Base-by-base conservation (phyloP, 1,140 invertebrate species). In the Melanaphis sacchari region DNA sequence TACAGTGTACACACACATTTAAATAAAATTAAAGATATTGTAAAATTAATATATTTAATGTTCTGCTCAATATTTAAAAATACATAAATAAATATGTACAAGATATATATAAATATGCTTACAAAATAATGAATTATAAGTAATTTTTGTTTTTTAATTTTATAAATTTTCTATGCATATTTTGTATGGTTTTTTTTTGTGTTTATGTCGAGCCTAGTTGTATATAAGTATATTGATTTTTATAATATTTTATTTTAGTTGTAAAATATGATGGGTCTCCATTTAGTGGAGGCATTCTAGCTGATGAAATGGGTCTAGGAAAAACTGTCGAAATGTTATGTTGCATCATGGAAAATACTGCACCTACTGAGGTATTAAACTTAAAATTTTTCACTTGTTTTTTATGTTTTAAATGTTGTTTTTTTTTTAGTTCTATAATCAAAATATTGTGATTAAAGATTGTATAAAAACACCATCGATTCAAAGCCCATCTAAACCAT, bases 231-330 rank as follows among this genome's bases (percentile, higher is more conserved):
- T 31, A 43, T 88, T 66, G 3, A 66, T n/a, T 31, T 54, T 66
- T 66, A 31, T 38, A 87, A 46, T 76, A 38, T 36, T 93, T 46
- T 88, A 24, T 59, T 91, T 7, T 81, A 94, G 94, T 94, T 5
- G 11, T 31, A 0, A 76, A 26, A 36, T 49, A 41, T 59, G 93
- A 93, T 41, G 91, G 94, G 11, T 43, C 87, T n/a, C 94, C 95
- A 46, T 95, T 95, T 66, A 96, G 96, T n/a, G 97, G 97, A 91
- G 97, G 97, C 15, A 97, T 98, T 93, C 95, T 98, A 87, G 97
- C 97, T 36, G 97, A 98, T 95, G 97, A 98, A 95, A 98, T 98
- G 97, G 97, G 97, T 22, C 95, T 98, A 36, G 97, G 97, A 4
- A 98, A 98, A 95, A 98, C 97, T 0, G 96, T 98, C 9, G 97